Evolutionary conservation across 1,140 invertebrate genomes (phyloP), one percentile per base, ranked within the genome.

Genomic region (Hormaphis cornu): DNA sequence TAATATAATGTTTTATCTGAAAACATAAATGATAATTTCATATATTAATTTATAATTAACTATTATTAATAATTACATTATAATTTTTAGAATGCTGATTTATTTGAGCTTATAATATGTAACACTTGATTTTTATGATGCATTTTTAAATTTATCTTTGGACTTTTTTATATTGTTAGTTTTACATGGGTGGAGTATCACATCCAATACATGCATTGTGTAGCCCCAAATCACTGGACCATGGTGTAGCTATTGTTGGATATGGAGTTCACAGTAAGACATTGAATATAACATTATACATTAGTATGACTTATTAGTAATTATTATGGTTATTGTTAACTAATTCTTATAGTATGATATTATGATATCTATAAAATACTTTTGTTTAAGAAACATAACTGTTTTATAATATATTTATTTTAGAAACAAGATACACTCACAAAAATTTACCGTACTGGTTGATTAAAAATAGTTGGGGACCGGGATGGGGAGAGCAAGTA

Each of bases 131-230:
- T n/a, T n/a, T n/a, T n/a, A n/a, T n/a, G n/a, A n/a, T n/a, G n/a
- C n/a, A n/a, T n/a, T n/a, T n/a, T n/a, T n/a, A n/a, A n/a, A n/a
- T n/a, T n/a, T n/a, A n/a, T n/a, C n/a, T n/a, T n/a, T n/a, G n/a
- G n/a, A n/a, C n/a, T n/a, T n/a, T n/a, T 70, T 50, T 72, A 56
- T 24, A n/a, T 50, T 77, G 78, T 53, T 76, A 86, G 82, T 97
- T 98, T 80, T 99, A 98, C 77, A 83, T 93, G 72, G 93, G 95
- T 30, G 96, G 96, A n/a, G 86, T 98, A 10, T 95, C 93, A 0
- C 95, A 98, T 83, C 96, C 96, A 0, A 90, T 85, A 81, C 90
- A 89, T 74, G 85, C 93, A 72, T 80, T 98, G 12, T 98, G 95
- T 77, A 69, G 37, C 20, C 88, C 89, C 0, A 81, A 83, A 1